Conservation (phyloP, 1,140 invertebrate species). For the Drosophila sproati region DNA sequence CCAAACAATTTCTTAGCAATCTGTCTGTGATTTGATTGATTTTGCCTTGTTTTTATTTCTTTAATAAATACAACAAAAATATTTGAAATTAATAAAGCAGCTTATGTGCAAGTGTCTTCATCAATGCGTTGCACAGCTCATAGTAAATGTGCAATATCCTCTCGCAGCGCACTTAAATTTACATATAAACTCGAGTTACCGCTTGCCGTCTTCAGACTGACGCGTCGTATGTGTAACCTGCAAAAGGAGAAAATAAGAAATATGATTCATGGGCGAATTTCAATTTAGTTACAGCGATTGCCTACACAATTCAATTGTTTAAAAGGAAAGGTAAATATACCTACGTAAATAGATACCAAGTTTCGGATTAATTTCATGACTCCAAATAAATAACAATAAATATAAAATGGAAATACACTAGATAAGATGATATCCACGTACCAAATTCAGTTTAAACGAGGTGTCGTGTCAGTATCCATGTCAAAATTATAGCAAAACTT, state of each 20-base stretch:
- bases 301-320: neutral
- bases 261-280: neutral
- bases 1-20: too few relatives aligned
- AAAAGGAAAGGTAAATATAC: neutral
- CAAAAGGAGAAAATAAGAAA: neutral
- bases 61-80: too few relatives aligned
- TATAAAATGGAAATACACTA: too few relatives aligned
- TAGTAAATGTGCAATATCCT: neutral
- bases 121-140: neutral
- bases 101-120: too few relatives aligned
- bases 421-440: too few relatives aligned
- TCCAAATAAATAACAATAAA: too few relatives aligned
- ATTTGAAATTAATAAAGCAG: too few relatives aligned
- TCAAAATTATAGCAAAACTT: neutral
- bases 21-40: too few relatives aligned
- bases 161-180: neutral
- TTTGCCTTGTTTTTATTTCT: too few relatives aligned
- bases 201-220: neutral
- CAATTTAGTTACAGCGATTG: too few relatives aligned
- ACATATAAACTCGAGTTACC: neutral
- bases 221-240: conserved; percentile 34
- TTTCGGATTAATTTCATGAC: neutral
- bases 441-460: neutral
- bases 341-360: neutral
- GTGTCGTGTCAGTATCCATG: neutral